A percentile compares a stretch with the other conserved stretches of the same genome.
Evolutionary conservation across 2,888 invertebrate genomes (phyloP).

Genomic region (Rotaria magnacalcarata): DNA sequence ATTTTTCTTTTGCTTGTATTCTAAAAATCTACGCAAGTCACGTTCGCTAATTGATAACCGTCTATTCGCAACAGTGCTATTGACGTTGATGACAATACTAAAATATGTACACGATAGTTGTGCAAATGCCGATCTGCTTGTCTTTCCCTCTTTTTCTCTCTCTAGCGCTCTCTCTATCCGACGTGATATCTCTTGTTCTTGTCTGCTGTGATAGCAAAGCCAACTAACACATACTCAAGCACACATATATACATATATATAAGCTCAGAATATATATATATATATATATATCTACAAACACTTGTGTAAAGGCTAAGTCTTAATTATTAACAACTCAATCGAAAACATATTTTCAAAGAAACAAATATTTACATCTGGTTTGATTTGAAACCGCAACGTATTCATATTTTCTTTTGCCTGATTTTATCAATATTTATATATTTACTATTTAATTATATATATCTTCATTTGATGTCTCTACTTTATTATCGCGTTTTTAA

Average conservation of each 20-base stretch:
- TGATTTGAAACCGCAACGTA: background rate
- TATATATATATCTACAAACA: background rate
- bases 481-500: background rate
- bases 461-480: background rate
- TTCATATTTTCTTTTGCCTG: background rate
- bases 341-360: background rate
- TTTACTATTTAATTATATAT: background rate
- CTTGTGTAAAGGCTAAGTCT: background rate
- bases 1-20: background rate
- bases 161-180: background rate
- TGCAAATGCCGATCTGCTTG: background rate
- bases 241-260: background rate
- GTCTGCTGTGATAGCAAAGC: background rate
- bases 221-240: background rate
- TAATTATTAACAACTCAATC: background rate
- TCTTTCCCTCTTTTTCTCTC: background rate
- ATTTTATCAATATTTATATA: background rate
- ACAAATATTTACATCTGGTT: background rate
- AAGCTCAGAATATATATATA: background rate
- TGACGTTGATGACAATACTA: background rate
- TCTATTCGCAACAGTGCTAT: background rate
- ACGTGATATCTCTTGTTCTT: background rate
- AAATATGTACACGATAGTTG: background rate
- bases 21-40: background rate
- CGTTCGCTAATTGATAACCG: background rate